Evolutionary conservation across 2,797 vertebrate genomes (phyloP).

Genomic region (Enteromius fasciolatus): DNA sequence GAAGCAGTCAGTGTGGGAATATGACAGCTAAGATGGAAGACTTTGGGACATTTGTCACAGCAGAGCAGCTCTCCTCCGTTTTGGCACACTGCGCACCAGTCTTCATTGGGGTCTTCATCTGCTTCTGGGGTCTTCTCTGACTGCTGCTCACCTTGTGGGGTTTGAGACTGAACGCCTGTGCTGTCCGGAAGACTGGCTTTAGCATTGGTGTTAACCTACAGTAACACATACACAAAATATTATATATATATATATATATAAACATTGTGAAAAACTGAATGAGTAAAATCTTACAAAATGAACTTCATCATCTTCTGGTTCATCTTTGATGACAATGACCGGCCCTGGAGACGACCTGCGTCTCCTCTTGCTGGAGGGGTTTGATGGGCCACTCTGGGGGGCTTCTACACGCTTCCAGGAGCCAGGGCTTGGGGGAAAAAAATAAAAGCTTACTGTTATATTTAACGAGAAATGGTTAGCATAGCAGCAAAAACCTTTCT

Average conservation of each 20-base stretch:
- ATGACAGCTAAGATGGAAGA: slow-evolving; percentile 95
- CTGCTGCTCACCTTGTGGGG: slow-evolving; percentile 58
- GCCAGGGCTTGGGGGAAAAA: slow-evolving; percentile 57
- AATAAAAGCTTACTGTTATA: not conserved
- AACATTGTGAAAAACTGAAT: not conserved
- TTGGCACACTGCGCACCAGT: slow-evolving; percentile 98
- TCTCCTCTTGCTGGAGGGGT: slow-evolving; percentile 71
- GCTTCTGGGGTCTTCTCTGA: slow-evolving; percentile 68
- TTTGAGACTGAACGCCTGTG: slow-evolving; percentile 74
- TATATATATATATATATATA: too few relatives aligned
- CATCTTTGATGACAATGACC: slow-evolving; percentile 83
- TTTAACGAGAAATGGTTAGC: not conserved
- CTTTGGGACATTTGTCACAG: slow-evolving; percentile 97
- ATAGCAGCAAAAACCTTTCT: not conserved
- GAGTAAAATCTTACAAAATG: slow-evolving; percentile 73
- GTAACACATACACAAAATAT: not conserved
- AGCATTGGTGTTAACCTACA: slow-evolving; percentile 75
- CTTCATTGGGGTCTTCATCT: slow-evolving; percentile 89
- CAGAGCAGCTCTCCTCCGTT: slow-evolving; percentile 96
- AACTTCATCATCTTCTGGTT: slow-evolving; percentile 83
- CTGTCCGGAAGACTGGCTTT: slow-evolving; percentile 81
- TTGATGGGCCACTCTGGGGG: slow-evolving; percentile 56
- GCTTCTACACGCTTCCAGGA: slow-evolving; percentile 74
- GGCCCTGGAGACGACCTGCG: slow-evolving; percentile 77
- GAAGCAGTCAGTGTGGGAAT: slow-evolving; percentile 92